Evolutionary conservation across 2,113 vertebrate species (phyloP), one percentile per base, ranked within the genome.

Genomic region (Lepus timidus): DNA sequence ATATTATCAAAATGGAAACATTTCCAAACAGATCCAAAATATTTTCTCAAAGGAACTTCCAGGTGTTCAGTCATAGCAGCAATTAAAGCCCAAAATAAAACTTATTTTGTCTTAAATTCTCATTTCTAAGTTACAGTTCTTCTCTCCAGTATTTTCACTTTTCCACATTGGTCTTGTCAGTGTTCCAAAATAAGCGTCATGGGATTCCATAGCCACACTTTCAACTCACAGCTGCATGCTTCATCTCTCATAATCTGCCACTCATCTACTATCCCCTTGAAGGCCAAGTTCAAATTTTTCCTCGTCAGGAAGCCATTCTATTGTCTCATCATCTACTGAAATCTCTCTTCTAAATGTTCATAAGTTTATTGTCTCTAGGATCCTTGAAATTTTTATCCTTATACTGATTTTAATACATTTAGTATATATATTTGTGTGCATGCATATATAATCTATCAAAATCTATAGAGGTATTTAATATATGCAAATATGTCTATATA

Each of bases 21-120:
- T 92, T 96, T 94, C n/a, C 31, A 76, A 61, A 31, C 29, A 84
- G 49, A 74, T 70, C 44, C 29, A 70, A 95, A 94, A 61, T 91
- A 83, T 68, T 80, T 92, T 20, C 22, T 93, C 27, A 65, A 51
- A 85, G n/a, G 70, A 78, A 82, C 55, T 85, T 85, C n/a, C 81
- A 62, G 44, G 31, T 91, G 31, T 78, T 49, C 36, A 85, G 22
- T 76, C 62, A 88, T 36, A 75, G 39, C 51, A 39, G 49, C 7
- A 55, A 23, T 91, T 83, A 58, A n/a, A 89, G 16, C 0, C 4
- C 20, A 19, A 33, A 83, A 70, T 12, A 27, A 31, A 85, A 64
- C 5, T 88, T 74, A 87, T 61, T 93, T 94, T 65, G 68, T 29
- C 20, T 74, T 86, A 20, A 95, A 67, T 62, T 0, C 3, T 9